Base-by-base conservation (phyloP, 2,797 vertebrate genomes). In the Chromobotia macracanthus region DNA sequence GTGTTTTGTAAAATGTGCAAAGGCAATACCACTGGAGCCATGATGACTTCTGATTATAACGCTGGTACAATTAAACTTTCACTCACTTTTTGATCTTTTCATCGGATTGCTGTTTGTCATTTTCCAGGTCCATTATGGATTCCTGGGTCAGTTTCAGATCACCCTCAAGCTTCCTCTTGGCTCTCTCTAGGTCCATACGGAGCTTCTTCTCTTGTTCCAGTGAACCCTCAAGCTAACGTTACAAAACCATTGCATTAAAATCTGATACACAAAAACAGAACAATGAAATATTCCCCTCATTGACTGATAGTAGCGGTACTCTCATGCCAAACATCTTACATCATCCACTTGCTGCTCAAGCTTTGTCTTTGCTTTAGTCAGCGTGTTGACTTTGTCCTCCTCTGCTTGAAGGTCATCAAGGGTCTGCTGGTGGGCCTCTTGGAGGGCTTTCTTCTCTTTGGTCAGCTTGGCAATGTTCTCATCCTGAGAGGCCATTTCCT, bases 301-400 rank as follows among this genome's bases (percentile, higher is more conserved):
- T n/a, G 3, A 51, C 8, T 51, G 1, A n/a, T 7, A 0, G 0
- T n/a, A n/a, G 0, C 16, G n/a, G 41, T 93, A 93, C 1, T 91
- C 83, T 84, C 92, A 48, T 2, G 23, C 51, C 55, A 10, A 65
- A 25, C 3, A 44, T 58, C 93, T 95, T 73, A 95, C 95, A 87
- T 97, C 94, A 87, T 97, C 95, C 75, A 96, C 92, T 94, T 95
- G 90, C 92, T 95, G 87, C 91, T 96, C 95, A 81, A 96, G 92
- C 81, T 96, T 96, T 84, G 93, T 90, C 87, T 95, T 95, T 69
- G 93, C 88, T 67, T 96, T 96, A 15, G 92, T 93, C 69, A 95
- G 86, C 31, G 94, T 94, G 78, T 95, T 96, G 4, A 84, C 92
- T 64, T 64, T 64, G 31, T 64, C 61, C 16, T 64, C 61, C 18